These are phyloP conservation scores for Eucriotettix oculatus DNA, from an alignment of 2,888 invertebrate genomes.

Conservation along the genomic window DNA sequence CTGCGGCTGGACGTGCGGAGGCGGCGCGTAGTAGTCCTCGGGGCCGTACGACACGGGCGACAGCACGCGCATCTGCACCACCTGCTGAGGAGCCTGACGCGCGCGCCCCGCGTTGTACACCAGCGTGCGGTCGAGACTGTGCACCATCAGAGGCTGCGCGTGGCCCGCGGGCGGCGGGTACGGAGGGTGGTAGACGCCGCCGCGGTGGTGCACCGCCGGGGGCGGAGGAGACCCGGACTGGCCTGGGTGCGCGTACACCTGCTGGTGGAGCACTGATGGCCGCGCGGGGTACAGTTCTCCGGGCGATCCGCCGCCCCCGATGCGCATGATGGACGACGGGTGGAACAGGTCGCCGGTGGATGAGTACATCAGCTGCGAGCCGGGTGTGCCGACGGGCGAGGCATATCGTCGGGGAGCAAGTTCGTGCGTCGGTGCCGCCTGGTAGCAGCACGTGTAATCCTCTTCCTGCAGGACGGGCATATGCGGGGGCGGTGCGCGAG, in stretches of 20 bases:
- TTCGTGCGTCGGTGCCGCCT: not conserved
- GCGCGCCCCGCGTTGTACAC: not conserved
- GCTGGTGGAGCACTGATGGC: no score
- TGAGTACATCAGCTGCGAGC: not conserved
- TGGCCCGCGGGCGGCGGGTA: slow-evolving; percentile 16
- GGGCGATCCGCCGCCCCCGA: no score
- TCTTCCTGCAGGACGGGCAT: not conserved
- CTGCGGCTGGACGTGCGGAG: not conserved
- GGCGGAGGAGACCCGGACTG: no score
- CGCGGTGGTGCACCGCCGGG: no score
- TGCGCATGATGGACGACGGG: not conserved
- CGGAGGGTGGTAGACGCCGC: slow-evolving; percentile 15
- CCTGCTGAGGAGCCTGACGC: slow-evolving; percentile 3
- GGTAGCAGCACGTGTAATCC: not conserved
- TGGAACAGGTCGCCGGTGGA: not conserved
- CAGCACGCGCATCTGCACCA: slow-evolving; percentile 12
- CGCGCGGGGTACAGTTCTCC: no score
- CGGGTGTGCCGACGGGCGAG: not conserved
- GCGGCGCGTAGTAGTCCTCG: not conserved
- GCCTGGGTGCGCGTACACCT: no score
- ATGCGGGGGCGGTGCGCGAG: not conserved
- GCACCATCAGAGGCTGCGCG: not conserved
- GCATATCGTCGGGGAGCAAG: no score
- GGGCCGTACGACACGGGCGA: not conserved
- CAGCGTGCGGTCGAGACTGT: slow-evolving; percentile 8